phyloP scores from a whole-genome alignment of 92 coral and sea anemone genomes.

The Bergia puertoricense region DNA sequence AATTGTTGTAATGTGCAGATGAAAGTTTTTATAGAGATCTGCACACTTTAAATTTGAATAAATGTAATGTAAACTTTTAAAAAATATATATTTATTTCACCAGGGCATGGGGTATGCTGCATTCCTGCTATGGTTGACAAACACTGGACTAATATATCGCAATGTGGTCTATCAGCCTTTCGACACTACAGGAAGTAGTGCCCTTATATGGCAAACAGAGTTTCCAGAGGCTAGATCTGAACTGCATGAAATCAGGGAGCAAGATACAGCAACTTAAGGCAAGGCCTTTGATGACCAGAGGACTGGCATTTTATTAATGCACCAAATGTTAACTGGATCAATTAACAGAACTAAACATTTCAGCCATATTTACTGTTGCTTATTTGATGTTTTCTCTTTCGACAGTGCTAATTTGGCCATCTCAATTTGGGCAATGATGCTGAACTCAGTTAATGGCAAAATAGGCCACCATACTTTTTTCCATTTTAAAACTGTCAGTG shows the following conservation, averaged over 20 bases:
- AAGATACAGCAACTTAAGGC: constrained; percentile 18
- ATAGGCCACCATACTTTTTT: too few species aligned
- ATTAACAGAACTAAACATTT: neutral
- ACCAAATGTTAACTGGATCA: neutral
- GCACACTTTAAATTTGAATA: too few species aligned
- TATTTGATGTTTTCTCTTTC: too few species aligned
- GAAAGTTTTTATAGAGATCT: too few species aligned
- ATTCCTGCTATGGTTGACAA: constrained; percentile 36
- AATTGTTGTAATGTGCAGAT: too few species aligned
- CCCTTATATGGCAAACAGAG: constrained; percentile 13
- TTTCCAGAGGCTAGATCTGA: constrained; percentile 2
- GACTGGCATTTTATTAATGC: neutral
- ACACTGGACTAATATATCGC: constrained; percentile 35
- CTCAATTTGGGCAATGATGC: too few species aligned
- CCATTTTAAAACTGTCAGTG: too few species aligned
- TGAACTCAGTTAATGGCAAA: too few species aligned
- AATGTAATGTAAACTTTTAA: neutral
- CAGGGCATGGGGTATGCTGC: constrained; percentile 39
- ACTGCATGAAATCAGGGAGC: constrained; percentile 10
- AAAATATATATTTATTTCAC: neutral
- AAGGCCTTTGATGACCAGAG: neutral
- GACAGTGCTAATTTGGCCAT: too few species aligned
- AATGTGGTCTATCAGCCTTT: constrained; percentile 14
- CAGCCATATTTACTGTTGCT: too few species aligned
- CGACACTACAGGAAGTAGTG: constrained; percentile 27